Conservation (phyloP, 2,888 invertebrate genomes). For the Flabesymbios commensalis region DNA sequence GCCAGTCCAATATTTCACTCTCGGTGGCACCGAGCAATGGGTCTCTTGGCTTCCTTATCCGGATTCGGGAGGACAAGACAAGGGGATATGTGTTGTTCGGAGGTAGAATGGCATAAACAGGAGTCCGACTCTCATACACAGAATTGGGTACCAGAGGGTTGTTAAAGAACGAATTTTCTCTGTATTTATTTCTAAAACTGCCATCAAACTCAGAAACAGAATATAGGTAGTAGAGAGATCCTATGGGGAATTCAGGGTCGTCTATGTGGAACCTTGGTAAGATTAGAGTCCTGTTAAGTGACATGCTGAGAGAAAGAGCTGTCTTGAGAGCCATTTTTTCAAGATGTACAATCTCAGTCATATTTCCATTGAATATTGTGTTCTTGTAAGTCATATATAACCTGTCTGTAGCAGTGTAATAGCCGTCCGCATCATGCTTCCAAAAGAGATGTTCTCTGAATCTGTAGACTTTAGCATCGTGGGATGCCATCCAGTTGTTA, state of each 20-base stretch:
- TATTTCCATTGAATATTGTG: slow-evolving; percentile 1
- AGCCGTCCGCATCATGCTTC: slow-evolving; percentile 15
- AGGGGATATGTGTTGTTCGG: too few relatives aligned
- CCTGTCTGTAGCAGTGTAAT: slow-evolving; percentile 10
- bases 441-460: slow-evolving; percentile 20
- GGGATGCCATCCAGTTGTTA: slow-evolving; percentile 25
- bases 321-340: background rate
- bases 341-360: background rate
- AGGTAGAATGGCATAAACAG: background rate
- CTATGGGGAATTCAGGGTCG: background rate
- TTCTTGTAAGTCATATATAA: slow-evolving; percentile 21
- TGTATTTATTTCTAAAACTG: background rate
- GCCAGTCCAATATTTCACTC: slow-evolving; percentile 1
- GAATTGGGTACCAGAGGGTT: background rate
- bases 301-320: background rate
- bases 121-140: background rate
- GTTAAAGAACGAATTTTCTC: slow-evolving; percentile 8
- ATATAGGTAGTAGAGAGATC: slow-evolving; percentile 2
- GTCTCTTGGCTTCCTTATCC: background rate
- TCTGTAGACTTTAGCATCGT: slow-evolving; percentile 21
- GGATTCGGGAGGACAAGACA: too few relatives aligned
- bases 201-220: background rate
- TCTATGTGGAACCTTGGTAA: slow-evolving; percentile 21
- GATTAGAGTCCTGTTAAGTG: slow-evolving; percentile 14
- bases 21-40: background rate